These are phyloP conservation scores for Lagorchestes hirsutus DNA, from an alignment of 2,797 vertebrate species.

Conservation along the genomic window DNA sequence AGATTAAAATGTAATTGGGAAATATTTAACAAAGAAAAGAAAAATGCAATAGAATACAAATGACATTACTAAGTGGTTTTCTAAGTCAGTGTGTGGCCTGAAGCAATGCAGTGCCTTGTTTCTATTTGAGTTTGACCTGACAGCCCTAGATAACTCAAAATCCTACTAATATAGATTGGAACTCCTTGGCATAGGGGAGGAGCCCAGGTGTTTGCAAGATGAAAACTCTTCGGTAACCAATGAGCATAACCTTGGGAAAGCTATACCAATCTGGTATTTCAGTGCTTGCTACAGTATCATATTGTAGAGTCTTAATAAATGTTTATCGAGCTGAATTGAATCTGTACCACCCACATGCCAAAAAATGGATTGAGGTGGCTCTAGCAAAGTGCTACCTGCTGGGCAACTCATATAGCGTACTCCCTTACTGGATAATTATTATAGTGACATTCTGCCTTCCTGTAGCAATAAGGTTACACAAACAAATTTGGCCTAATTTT, in stretches of 20 bases:
- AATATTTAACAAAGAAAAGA: neutral
- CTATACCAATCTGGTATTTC: neutral
- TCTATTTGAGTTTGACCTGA: neutral
- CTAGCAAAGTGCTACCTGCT: neutral
- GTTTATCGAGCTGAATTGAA: neutral
- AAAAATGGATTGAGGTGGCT: neutral
- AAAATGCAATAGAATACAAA: neutral
- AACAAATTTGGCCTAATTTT: neutral
- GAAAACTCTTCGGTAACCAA: neutral
- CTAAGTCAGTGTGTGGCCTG: neutral
- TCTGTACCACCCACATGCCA: neutral
- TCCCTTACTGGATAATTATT: neutral
- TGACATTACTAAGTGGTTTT: neutral
- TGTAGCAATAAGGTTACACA: neutral
- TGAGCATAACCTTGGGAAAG: neutral
- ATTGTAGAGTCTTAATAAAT: neutral
- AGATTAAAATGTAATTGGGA: neutral
- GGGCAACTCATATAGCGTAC: neutral
- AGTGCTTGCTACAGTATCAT: neutral
- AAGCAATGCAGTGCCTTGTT: neutral
- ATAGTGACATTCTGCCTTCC: neutral
- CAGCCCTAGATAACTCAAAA: neutral
- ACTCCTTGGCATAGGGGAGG: neutral
- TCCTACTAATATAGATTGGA: neutral
- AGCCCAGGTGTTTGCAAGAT: neutral